Conservation (phyloP, 2,113 vertebrate genomes). For the Oncorhynchus kisutch region DNA sequence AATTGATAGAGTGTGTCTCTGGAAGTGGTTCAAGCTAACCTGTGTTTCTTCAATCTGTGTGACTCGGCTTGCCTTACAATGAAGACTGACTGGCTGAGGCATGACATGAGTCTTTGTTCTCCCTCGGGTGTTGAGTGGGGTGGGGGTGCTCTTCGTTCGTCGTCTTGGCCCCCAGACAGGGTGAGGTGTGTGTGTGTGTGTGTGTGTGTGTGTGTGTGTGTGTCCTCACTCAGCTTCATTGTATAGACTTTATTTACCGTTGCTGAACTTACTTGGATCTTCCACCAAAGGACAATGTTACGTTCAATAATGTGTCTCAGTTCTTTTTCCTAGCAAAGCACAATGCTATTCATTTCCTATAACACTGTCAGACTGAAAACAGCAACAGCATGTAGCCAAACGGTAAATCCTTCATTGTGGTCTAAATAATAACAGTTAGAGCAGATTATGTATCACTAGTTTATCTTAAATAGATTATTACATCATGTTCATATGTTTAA, state of each 20-base stretch:
- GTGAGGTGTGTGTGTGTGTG: neutral
- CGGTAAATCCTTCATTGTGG: neutral
- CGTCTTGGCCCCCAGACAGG: neutral
- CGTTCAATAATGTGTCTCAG: too few species aligned
- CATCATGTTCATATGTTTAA: too few species aligned
- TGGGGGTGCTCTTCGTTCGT: neutral
- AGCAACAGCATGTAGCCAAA: neutral
- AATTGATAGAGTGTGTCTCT: slow-evolving; percentile 71
- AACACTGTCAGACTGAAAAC: too few species aligned
- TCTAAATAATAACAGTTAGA: neutral
- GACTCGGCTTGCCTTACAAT: slow-evolving; percentile 22
- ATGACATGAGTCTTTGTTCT: slow-evolving; percentile 6
- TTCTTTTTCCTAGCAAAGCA: too few species aligned
- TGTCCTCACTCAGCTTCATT: neutral
- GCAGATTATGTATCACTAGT: too few species aligned
- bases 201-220: too few species aligned
- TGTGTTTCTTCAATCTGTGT: slow-evolving; percentile 35
- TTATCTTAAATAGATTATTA: too few species aligned
- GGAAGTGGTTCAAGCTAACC: slow-evolving; percentile 65
- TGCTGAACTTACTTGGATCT: neutral
- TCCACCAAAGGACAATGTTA: neutral
- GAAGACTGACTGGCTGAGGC: neutral
- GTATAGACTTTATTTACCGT: neutral
- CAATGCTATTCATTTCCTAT: too few species aligned
- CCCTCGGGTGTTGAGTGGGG: slow-evolving; percentile 34